Conservation (phyloP, 2,113 vertebrate species). For the Martes martes region DNA sequence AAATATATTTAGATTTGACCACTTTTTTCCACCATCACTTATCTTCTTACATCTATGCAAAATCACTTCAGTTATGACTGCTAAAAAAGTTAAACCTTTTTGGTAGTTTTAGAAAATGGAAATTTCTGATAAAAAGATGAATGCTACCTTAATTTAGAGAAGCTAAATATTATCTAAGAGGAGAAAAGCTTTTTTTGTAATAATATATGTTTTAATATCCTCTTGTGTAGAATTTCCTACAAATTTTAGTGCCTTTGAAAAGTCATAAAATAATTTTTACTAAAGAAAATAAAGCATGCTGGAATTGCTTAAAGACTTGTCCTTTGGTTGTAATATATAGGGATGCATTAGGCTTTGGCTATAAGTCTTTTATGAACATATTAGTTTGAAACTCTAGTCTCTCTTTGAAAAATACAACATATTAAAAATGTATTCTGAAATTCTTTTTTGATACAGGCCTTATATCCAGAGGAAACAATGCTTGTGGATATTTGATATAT, state of each 20-base stretch:
- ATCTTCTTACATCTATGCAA: neutral
- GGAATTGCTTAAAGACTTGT: neutral
- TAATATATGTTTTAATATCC: neutral
- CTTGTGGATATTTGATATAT: neutral
- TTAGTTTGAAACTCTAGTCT: constrained; percentile 36
- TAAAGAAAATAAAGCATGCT: constrained; percentile 10
- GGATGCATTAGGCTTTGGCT: neutral
- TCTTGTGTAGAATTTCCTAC: neutral
- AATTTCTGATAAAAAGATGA: neutral
- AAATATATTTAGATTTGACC: neutral
- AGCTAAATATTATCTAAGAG: neutral
- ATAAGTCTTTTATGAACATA: constrained; percentile 13
- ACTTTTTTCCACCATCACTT: neutral
- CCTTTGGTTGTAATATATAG: constrained; percentile 26
- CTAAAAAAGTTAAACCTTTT: neutral
- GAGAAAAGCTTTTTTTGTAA: neutral
- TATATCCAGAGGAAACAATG: constrained; percentile 37
- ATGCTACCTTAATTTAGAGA: neutral
- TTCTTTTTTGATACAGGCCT: constrained; percentile 22
- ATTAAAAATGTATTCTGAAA: constrained; percentile 54
- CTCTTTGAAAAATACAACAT: constrained; percentile 32
- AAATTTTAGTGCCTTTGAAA: neutral
- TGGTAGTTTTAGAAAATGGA: neutral
- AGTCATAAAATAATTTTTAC: constrained; percentile 7
- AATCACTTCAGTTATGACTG: neutral